Base-by-base conservation (phyloP, 1,140 invertebrate species). In the Bombus superbus region DNA sequence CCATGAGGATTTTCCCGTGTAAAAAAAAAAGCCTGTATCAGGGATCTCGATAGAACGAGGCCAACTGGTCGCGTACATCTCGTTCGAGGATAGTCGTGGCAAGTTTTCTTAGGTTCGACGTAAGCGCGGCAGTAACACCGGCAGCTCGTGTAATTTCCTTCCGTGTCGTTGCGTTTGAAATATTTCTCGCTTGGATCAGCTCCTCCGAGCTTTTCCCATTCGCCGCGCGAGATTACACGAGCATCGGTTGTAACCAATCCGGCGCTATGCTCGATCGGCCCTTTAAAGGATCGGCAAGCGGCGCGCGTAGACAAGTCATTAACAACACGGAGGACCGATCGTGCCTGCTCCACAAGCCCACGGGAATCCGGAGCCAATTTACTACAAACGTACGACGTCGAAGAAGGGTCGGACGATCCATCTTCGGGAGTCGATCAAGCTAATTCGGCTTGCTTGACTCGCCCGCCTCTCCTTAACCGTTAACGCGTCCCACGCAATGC, bases 401-500 rank as follows among this genome's bases (percentile, higher is more conserved):
- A 81, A 76, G 86, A 82, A 83, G 74, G 68, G 83, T 77, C 72
- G 75, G 32, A 59, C 75, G 53, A 83, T 88, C 79, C 77, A 86
- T 88, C 73, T 40, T 44, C 44, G 40, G 35, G 53, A 86, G 59
- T 75, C 79, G 86, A 88, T 88, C 83, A 86, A 87, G 68, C 47
- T 87, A 88, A 88, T 88, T 88, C 79, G 85, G n/a, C 57, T 75
- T 76, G 73, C 40, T 47, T 86, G 62, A 44, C 42, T 86, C 73
- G 2, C 5, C 40, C 40, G 11, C 0, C 68, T 25, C 9, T 18
- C 22, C 18, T 40, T 25, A 28, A 66, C 15, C n/a, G 11, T 66
- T 66, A n/a, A 35, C 38, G 22, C 18, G 35, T 68, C 22, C 32
- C 68, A 28, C 35, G 18, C 10, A 35, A 22, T 68, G 32, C 18